phyloP scores from a whole-genome alignment of 2,797 vertebrate species.

The Cossypha polioptera region DNA sequence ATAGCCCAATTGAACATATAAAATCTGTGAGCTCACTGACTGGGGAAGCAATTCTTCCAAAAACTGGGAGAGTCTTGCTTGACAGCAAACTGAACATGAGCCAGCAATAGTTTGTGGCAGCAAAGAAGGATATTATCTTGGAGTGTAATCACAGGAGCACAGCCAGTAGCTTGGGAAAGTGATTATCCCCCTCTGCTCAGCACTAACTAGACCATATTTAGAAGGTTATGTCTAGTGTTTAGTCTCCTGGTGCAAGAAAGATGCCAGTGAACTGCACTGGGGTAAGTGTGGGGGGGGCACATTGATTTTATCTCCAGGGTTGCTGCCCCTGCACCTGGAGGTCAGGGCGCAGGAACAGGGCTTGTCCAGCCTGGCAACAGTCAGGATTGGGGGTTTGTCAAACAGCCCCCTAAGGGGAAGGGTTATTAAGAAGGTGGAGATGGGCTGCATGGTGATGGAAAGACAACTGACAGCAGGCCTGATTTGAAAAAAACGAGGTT shows the following conservation, averaged over 20 bases:
- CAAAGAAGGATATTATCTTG: neutral
- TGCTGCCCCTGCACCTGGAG: neutral
- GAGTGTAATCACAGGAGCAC: neutral
- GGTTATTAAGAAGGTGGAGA: neutral
- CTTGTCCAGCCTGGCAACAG: neutral
- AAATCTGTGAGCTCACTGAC: neutral
- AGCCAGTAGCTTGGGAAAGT: neutral
- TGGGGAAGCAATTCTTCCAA: neutral
- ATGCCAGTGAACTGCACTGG: fast-evolving
- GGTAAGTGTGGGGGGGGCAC: neutral
- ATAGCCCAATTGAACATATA: neutral
- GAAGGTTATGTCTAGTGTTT: neutral
- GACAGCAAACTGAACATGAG: neutral
- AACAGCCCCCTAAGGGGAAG: neutral
- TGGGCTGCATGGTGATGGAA: neutral
- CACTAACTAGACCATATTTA: neutral
- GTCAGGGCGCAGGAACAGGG: fast-evolving
- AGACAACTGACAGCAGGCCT: neutral
- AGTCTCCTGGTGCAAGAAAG: neutral
- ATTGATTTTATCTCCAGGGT: fast-evolving
- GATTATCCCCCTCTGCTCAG: neutral
- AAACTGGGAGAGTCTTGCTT: neutral
- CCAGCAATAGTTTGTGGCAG: neutral
- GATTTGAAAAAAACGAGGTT: neutral
- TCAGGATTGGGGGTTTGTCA: neutral